Evolutionary conservation across 2,888 invertebrate species (phyloP).

Genomic region (Cryptus armator): DNA sequence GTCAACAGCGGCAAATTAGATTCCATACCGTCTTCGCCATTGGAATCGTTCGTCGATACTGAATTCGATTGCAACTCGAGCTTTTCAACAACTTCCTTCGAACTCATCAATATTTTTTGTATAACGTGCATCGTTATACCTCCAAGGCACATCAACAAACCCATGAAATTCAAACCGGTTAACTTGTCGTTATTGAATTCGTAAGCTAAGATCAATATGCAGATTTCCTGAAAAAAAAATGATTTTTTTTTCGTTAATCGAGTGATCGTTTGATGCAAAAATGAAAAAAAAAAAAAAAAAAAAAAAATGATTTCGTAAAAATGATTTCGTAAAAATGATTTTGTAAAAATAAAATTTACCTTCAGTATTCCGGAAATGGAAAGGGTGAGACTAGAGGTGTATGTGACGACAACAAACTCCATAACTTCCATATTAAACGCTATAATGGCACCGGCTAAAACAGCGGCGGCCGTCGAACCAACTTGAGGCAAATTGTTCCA

Average conservation of each 20-base stretch:
- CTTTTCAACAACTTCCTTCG: slow-evolving; percentile 76
- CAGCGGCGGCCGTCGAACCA: slow-evolving; percentile 73
- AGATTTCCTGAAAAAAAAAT: slow-evolving; percentile 92
- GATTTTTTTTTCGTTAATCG: neutral
- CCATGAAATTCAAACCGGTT: slow-evolving; percentile 93
- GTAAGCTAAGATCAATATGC: slow-evolving; percentile 95
- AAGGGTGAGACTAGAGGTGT: slow-evolving; percentile 98
- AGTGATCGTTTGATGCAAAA: neutral
- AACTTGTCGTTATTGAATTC: slow-evolving; percentile 94
- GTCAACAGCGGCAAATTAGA: slow-evolving; percentile 81
- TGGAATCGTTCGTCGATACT: slow-evolving; percentile 73
- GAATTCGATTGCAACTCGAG: slow-evolving; percentile 81
- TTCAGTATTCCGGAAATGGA: slow-evolving; percentile 98
- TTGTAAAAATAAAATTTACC: slow-evolving; percentile 86
- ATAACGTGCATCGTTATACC: slow-evolving; percentile 95
- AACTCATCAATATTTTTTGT: slow-evolving; percentile 87
- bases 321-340: neutral
- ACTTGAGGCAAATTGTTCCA: slow-evolving; percentile 77
- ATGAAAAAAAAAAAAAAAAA: no score
- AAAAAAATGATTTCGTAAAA: neutral
- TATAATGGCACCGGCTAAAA: slow-evolving; percentile 91
- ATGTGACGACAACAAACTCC: slow-evolving; percentile 96
- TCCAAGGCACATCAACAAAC: slow-evolving; percentile 93
- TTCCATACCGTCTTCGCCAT: slow-evolving; percentile 77
- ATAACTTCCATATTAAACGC: slow-evolving; percentile 98